Base-by-base conservation (phyloP, 2,888 invertebrate genomes). In the Drosophila atroscutellata region DNA sequence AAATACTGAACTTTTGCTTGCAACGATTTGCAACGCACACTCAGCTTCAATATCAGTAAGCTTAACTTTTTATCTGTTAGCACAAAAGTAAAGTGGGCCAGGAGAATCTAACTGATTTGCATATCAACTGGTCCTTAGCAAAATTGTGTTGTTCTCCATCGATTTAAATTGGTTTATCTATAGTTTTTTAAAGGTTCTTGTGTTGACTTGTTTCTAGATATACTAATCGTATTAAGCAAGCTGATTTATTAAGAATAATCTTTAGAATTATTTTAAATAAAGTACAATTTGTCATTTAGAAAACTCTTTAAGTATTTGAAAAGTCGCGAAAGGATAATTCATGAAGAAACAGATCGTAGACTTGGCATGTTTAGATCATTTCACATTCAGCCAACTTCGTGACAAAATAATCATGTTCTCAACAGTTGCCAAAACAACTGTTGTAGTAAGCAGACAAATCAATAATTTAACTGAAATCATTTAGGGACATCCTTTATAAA, bases 381-480 rank as follows among this genome's bases (percentile, higher is more conserved):
- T 45, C 13, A 15, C 45, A 45, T 45, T 24, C 45, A 15, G 20
- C 8, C 4, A 15, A 45, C 15, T 7, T 15, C 24, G 15, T 15
- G 24, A 15, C 2, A 42, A 3, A 20, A n/a, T 11, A n/a, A n/a
- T 18, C 18, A n/a, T 8, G 18, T 37, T 37, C 8, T 18, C 7
- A 37, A n/a, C 39, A 39, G n/a, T 42, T 42, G 39, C 6, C n/a
- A 11, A n/a, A n/a, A 11, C n/a, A 42, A 42, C n/a, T 42, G 5
- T 28, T 28, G 28, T 28, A 1, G 28, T 52, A 54, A 20, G 24
- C 45, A 26, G n/a, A 13, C 56, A 49, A 73, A 51, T 71, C 11
- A 63, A 50, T 50, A 24, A 39, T 42, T 49, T 26, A 60, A 56
- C 47, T 42, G 18, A 54, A 74, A 61, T 68, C 52, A 68, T 54